These are phyloP conservation scores for Trialeurodes vaporariorum DNA, from an alignment of 1,140 invertebrate genomes.

Conservation along the genomic window DNA sequence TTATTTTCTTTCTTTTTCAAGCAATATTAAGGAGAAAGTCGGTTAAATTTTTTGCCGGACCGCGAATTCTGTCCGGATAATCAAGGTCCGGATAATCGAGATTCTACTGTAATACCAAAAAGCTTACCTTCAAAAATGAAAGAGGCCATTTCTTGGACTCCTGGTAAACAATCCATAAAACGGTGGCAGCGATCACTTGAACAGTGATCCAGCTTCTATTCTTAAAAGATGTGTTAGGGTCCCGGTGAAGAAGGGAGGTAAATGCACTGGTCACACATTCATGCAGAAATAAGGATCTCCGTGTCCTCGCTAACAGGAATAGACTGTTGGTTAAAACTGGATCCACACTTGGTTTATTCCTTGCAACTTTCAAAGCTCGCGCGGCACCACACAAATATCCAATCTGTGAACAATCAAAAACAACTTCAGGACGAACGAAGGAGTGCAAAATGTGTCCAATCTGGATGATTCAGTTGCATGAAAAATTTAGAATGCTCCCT, in stretches of 20 bases:
- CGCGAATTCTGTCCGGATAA: too few species aligned
- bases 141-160: slow-evolving; percentile 69
- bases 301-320: slow-evolving; percentile 67
- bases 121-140: slow-evolving; percentile 53
- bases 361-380: slow-evolving; percentile 47
- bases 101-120: too few species aligned
- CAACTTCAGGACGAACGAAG: too few species aligned
- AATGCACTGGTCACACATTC: slow-evolving; percentile 69
- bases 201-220: slow-evolving; percentile 43
- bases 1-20: too few species aligned
- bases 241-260: slow-evolving; percentile 68
- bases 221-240: slow-evolving; percentile 37
- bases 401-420: slow-evolving; percentile 31
- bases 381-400: slow-evolving; percentile 45
- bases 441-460: too few species aligned
- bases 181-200: slow-evolving; percentile 72
- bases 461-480: too few species aligned
- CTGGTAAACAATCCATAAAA: slow-evolving; percentile 67
- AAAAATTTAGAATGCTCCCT: background rate
- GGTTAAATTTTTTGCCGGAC: too few species aligned
- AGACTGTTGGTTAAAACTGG: slow-evolving; percentile 60
- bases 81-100: too few species aligned
- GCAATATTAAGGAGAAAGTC: too few species aligned
- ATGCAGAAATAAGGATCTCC: slow-evolving; percentile 62
- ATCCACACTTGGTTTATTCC: slow-evolving; percentile 59